Conservation (phyloP, 2,113 vertebrate genomes). For the Periophthalmus modestus region DNA sequence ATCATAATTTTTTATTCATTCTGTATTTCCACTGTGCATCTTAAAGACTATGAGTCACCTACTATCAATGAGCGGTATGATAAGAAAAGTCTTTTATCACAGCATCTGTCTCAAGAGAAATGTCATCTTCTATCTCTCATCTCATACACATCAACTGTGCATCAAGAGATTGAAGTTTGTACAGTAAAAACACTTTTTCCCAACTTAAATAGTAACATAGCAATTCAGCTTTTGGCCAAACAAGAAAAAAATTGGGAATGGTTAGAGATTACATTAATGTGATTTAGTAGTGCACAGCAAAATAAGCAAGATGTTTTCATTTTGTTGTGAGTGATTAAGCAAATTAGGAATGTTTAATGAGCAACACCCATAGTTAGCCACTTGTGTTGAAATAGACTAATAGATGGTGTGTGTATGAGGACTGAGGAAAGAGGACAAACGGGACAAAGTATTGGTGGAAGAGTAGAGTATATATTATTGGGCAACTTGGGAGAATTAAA, state of each 20-base stretch:
- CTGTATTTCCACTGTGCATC: conserved; percentile 42
- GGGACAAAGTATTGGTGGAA: neutral
- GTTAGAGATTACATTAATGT: conserved; percentile 29
- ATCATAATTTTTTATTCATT: conserved; percentile 40
- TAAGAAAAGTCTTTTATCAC: conserved; percentile 41
- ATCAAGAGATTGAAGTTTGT: conserved; percentile 55
- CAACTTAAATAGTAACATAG: conserved; percentile 69
- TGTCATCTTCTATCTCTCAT: conserved; percentile 49
- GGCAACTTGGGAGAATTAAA: neutral
- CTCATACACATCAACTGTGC: conserved; percentile 26
- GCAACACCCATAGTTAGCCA: neutral
- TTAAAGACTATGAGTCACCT: neutral
- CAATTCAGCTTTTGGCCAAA: conserved; percentile 63
- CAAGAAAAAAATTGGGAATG: conserved; percentile 62
- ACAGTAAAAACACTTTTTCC: conserved; percentile 58
- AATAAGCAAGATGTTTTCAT: neutral
- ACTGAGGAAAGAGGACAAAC: neutral
- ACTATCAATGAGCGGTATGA: conserved; percentile 32
- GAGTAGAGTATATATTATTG: neutral
- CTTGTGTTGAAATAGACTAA: neutral
- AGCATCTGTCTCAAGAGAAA: conserved; percentile 44
- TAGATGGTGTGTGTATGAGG: neutral
- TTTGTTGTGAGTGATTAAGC: neutral
- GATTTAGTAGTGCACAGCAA: neutral
- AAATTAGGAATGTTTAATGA: conserved; percentile 2